Conservation (phyloP, 2,113 vertebrate genomes). For the Aptenodytes forsteri region DNA sequence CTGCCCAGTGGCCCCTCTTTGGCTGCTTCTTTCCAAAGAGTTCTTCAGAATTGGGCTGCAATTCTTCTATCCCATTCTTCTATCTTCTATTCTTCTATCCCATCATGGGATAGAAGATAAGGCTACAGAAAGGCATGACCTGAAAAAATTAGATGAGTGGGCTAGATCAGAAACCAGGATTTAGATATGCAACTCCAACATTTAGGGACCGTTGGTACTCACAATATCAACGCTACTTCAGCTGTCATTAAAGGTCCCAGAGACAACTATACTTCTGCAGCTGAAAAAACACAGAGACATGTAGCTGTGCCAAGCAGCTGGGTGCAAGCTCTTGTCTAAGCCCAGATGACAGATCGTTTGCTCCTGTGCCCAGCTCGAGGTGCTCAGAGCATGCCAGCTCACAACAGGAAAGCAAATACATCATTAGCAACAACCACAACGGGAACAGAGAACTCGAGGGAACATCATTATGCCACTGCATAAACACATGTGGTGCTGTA, state of each 20-base stretch:
- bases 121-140: background rate
- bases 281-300: background rate
- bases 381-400: background rate
- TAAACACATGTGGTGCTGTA: fast-evolving
- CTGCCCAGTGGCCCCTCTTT: background rate
- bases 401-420: background rate
- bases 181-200: background rate
- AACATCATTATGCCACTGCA: fast-evolving
- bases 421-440: background rate
- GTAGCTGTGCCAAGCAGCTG: background rate
- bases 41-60: background rate
- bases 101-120: too few species aligned
- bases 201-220: background rate
- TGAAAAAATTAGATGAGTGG: background rate
- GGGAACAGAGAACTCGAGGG: background rate
- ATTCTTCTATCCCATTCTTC: too few species aligned
- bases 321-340: background rate
- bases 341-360: background rate
- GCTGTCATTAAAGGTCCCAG: background rate
- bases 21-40: background rate
- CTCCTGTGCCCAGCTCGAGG: background rate
- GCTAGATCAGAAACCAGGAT: background rate
- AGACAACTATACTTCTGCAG: background rate
- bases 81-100: background rate
- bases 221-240: background rate